These are phyloP conservation scores for Cettia cetti DNA, from an alignment of 2,113 vertebrate genomes.

Conservation along the genomic window DNA sequence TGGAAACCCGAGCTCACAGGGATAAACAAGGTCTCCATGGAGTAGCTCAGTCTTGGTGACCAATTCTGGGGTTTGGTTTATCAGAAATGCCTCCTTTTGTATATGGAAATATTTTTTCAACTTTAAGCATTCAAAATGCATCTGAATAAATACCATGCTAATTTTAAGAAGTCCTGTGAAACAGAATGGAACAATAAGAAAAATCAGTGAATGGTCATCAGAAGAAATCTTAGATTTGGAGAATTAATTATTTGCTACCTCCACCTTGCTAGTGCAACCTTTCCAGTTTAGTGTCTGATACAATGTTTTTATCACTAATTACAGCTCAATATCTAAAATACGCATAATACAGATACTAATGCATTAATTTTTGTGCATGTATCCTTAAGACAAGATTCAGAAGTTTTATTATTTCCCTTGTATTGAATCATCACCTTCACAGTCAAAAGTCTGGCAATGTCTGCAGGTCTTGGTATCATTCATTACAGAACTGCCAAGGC, in stretches of 20 bases:
- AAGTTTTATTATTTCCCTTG: neutral
- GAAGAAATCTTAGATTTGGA: neutral
- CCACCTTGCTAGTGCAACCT: neutral
- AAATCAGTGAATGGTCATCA: neutral
- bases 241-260: neutral
- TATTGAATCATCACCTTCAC: neutral
- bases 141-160: neutral
- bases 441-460: slow-evolving; percentile 24
- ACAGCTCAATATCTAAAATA: neutral
- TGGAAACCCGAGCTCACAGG: neutral
- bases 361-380: neutral
- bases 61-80: neutral
- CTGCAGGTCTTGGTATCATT: slow-evolving; percentile 47
- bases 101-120: neutral
- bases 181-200: neutral
- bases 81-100: neutral
- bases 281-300: neutral
- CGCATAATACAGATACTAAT: neutral
- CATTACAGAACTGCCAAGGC: slow-evolving; percentile 57
- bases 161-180: neutral
- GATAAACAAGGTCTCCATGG: neutral
- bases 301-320: neutral
- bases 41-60: neutral
- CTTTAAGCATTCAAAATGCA: neutral
- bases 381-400: neutral